phyloP scores from a whole-genome alignment of 1,140 invertebrate species.

The Saccostrea cuccullata region DNA sequence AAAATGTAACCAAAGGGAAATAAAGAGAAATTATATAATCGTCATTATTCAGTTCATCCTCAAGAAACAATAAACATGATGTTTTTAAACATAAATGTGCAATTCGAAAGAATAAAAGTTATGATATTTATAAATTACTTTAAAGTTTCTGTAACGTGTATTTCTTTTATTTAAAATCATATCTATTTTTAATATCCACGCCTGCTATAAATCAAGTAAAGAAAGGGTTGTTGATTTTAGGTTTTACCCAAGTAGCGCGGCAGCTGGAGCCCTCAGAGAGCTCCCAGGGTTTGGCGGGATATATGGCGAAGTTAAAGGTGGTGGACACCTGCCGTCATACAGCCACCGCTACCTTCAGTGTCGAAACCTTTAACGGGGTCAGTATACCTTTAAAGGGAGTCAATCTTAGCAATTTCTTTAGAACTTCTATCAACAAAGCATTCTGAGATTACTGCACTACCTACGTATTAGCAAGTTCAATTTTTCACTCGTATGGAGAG shows the following conservation, averaged over 20 bases:
- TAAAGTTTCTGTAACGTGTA: not conserved
- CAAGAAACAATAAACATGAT: not conserved
- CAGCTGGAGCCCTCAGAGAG: not conserved
- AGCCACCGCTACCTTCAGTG: not conserved
- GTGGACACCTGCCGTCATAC: not conserved
- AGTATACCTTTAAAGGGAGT: not conserved
- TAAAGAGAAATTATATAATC: not conserved
- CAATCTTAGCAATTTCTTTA: too few relatives aligned
- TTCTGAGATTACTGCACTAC: too few relatives aligned
- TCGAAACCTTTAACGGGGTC: slow-evolving; percentile 3
- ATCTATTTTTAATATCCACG: too few relatives aligned
- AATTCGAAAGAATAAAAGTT: too few relatives aligned
- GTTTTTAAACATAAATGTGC: too few relatives aligned
- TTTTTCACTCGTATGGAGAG: too few relatives aligned
- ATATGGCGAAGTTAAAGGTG: not conserved
- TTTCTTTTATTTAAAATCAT: not conserved
- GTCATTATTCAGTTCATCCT: not conserved
- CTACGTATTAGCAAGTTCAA: too few relatives aligned
- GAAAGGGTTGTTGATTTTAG: not conserved
- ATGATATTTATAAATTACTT: too few relatives aligned
- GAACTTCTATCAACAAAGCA: too few relatives aligned
- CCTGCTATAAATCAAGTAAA: not conserved
- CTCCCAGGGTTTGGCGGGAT: not conserved
- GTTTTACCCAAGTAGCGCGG: not conserved
- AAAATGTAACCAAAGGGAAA: not conserved